A percentile compares a stretch with the other conserved stretches of the same genome.
Conservation (phyloP, 2,888 invertebrate species). For the Cerastis leucographa region DNA sequence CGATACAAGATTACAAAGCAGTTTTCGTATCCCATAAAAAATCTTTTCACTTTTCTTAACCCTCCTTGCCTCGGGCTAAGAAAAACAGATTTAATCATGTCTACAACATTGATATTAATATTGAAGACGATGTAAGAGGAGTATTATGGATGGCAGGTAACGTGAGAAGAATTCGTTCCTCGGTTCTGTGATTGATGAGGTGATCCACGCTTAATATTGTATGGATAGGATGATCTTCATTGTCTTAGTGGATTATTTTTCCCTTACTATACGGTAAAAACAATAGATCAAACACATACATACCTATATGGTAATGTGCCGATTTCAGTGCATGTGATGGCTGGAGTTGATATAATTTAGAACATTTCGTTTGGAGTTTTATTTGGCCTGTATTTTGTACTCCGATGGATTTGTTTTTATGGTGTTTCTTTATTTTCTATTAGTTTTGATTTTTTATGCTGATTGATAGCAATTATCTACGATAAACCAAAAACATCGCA, state of each 20-base stretch:
- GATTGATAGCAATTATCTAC: neutral
- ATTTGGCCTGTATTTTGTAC: neutral
- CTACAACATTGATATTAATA: slow-evolving; percentile 50
- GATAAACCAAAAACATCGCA: neutral
- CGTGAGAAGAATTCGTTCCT: slow-evolving; percentile 45
- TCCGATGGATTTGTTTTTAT: neutral
- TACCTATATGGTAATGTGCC: neutral
- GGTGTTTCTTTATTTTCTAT: neutral
- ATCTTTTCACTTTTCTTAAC: slow-evolving; percentile 12
- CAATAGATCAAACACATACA: neutral
- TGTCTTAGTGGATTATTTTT: slow-evolving; percentile 13
- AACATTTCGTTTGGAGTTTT: neutral
- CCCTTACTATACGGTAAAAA: neutral
- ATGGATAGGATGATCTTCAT: neutral
- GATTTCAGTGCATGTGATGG: neutral
- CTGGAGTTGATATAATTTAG: neutral
- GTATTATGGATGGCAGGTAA: slow-evolving; percentile 56
- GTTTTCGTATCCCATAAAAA: slow-evolving; percentile 29
- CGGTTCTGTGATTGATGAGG: slow-evolving; percentile 53
- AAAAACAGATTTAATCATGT: slow-evolving; percentile 50
- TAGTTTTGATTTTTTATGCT: neutral
- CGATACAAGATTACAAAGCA: slow-evolving; percentile 1
- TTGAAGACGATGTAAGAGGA: slow-evolving; percentile 40
- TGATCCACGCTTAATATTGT: slow-evolving; percentile 13
- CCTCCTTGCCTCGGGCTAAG: slow-evolving; percentile 32